A percentile compares a stretch with the other conserved stretches of the same genome.
These are phyloP conservation scores for Rafetus swinhoei DNA, from an alignment of 2,113 vertebrate genomes.

Conservation along the genomic window DNA sequence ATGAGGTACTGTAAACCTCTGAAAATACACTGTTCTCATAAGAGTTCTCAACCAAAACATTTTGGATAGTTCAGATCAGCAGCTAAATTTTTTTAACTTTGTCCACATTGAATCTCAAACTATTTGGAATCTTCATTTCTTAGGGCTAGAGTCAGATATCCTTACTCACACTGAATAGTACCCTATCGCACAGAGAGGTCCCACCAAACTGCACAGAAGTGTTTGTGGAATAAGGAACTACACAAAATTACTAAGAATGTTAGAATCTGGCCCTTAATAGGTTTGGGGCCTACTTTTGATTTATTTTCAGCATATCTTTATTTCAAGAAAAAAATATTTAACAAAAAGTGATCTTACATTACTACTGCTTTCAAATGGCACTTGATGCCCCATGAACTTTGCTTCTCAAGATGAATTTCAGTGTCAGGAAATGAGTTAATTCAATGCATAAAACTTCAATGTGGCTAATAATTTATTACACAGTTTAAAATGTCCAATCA, in stretches of 20 bases:
- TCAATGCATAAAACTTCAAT: not conserved
- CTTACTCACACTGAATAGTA: not conserved
- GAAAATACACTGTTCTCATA: not conserved
- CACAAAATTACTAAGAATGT: not conserved
- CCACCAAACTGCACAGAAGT: not conserved
- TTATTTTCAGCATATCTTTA: not conserved
- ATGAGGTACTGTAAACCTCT: not conserved
- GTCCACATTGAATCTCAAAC: fast-evolving
- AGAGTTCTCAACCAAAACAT: not conserved
- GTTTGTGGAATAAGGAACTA: not conserved
- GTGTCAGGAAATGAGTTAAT: not conserved
- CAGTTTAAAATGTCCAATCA: not conserved
- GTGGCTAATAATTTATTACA: not conserved
- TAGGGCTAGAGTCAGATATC: fast-evolving
- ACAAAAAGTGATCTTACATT: not conserved
- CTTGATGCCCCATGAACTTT: not conserved
- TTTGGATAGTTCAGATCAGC: not conserved
- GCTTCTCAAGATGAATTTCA: not conserved
- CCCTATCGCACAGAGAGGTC: not conserved
- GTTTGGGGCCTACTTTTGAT: not conserved
- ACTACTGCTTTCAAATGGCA: not conserved
- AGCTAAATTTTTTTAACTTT: not conserved
- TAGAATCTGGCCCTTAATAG: not conserved
- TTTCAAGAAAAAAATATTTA: not conserved
- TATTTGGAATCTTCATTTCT: not conserved